Conservation (phyloP, 2,888 invertebrate species). For the Lasioglossum marginatum region DNA sequence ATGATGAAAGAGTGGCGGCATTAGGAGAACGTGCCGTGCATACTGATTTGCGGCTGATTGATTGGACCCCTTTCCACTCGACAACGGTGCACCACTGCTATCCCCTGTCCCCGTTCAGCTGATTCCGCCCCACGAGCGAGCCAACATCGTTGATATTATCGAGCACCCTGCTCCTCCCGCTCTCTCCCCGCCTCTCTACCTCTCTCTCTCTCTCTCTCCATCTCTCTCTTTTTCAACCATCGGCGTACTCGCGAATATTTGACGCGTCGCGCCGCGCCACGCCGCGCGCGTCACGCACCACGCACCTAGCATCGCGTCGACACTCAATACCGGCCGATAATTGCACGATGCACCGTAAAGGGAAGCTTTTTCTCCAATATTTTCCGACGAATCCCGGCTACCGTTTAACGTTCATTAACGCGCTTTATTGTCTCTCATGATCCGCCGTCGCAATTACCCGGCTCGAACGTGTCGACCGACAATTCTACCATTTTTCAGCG, state of each 20-base stretch:
- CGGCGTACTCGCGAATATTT: conserved; percentile 66
- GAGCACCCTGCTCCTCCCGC: conserved; percentile 53
- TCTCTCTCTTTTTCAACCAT: conserved; percentile 33
- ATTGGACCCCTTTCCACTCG: conserved; percentile 83
- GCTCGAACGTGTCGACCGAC: background rate
- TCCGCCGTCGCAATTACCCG: conserved; percentile 48
- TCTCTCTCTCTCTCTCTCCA: background rate
- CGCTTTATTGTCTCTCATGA: conserved; percentile 48
- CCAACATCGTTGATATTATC: conserved; percentile 75
- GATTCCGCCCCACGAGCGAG: conserved; percentile 68
- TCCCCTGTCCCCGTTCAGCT: conserved; percentile 48
- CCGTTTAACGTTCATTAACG: conserved; percentile 53
- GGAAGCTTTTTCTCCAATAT: conserved; percentile 41
- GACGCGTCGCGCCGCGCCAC: conserved; percentile 55
- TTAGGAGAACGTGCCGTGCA: conserved; percentile 84
- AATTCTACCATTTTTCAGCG: conserved; percentile 8
- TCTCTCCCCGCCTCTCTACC: background rate
- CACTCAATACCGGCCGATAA: conserved; percentile 68
- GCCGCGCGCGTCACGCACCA: conserved; percentile 38
- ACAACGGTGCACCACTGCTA: conserved; percentile 71
- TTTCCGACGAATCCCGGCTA: conserved; percentile 35
- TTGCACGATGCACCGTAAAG: conserved; percentile 59
- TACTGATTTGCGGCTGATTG: conserved; percentile 84
- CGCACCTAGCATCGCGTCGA: conserved; percentile 33
- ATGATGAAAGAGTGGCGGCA: conserved; percentile 84